Evolutionary conservation across 2,797 vertebrate genomes (phyloP).

Genomic region (Enteromius mattozi): DNA sequence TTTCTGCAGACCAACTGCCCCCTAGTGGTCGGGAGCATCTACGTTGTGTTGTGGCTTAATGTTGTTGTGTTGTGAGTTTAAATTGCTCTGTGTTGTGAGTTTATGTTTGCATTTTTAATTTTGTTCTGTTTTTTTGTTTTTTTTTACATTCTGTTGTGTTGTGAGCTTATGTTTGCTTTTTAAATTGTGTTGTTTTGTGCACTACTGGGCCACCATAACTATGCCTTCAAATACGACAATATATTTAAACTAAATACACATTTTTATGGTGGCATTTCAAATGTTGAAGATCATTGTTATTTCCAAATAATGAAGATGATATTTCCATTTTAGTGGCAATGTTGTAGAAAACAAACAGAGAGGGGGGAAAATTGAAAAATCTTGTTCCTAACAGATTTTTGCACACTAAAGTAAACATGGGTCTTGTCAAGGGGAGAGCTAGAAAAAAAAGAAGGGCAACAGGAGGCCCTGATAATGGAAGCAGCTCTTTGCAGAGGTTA

Average conservation of each 20-base stretch:
- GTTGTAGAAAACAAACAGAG: slow-evolving; percentile 57
- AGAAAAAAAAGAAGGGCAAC: slow-evolving; percentile 48
- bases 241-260: neutral
- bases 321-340: slow-evolving; percentile 5
- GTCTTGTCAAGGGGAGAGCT: slow-evolving; percentile 22
- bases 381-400: slow-evolving; percentile 60
- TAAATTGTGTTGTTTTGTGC: no score
- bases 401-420: slow-evolving; percentile 54
- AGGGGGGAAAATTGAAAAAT: slow-evolving; percentile 44
- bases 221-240: neutral
- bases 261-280: neutral
- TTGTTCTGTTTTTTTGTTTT: no score
- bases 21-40: no score
- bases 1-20: no score
- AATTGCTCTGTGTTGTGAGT: no score
- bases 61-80: no score
- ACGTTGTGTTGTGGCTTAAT: no score
- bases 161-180: no score
- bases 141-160: no score
- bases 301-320: neutral
- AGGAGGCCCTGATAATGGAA: slow-evolving; percentile 60
- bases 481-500: slow-evolving; percentile 64
- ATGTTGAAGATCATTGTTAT: neutral
- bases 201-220: neutral
- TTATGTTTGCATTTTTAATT: no score